These are phyloP conservation scores for Catamblyrhynchus diadema DNA, from an alignment of 2,797 vertebrate genomes.

Conservation along the genomic window DNA sequence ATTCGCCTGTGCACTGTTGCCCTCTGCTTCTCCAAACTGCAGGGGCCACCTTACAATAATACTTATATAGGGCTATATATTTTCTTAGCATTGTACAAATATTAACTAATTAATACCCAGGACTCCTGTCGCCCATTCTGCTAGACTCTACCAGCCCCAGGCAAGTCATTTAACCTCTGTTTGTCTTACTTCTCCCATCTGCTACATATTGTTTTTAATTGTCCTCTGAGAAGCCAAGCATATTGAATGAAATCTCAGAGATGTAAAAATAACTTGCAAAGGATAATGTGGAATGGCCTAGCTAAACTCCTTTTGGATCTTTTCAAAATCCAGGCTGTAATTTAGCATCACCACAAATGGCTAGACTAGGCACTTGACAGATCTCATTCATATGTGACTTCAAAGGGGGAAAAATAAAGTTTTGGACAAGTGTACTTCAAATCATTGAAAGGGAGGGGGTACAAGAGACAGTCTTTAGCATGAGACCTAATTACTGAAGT, in stretches of 20 bases:
- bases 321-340: not conserved
- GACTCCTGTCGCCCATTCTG: conserved; percentile 22
- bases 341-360: not conserved
- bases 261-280: conserved; percentile 12
- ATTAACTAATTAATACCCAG: conserved; percentile 67
- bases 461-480: not conserved
- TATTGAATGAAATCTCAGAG: conserved; percentile 1
- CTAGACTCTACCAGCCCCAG: conserved; percentile 38
- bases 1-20: conserved; percentile 35
- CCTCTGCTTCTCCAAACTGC: conserved; percentile 65
- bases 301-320: not conserved
- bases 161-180: conserved; percentile 62
- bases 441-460: not conserved
- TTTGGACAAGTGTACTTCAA: not conserved
- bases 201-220: conserved; percentile 34
- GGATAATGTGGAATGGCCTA: not conserved
- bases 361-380: not conserved
- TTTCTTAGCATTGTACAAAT: conserved; percentile 65
- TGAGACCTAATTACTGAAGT: not conserved
- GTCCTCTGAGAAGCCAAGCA: conserved; percentile 31
- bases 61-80: conserved; percentile 57
- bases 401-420: not conserved
- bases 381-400: not conserved
- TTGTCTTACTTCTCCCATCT: conserved; percentile 58
- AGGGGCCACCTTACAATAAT: conserved; percentile 67